Base-by-base conservation (phyloP, 2,888 invertebrate genomes). In the Muscina levida region DNA sequence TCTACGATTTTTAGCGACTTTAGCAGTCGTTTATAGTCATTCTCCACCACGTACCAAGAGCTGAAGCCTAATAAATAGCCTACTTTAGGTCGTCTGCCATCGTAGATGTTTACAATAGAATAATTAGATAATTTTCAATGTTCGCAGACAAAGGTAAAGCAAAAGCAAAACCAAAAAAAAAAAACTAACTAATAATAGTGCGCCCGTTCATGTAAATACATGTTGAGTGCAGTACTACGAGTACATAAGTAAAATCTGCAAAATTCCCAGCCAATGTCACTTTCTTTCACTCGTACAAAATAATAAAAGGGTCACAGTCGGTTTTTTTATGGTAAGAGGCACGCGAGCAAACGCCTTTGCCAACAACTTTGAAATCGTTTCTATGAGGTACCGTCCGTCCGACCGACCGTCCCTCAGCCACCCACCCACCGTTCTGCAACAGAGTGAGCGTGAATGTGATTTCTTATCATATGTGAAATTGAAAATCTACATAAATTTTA, bases 181-280 rank as follows among this genome's bases (percentile, higher is more conserved):
- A 6, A 37, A 4, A 6, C 37, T 37, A 37, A 37, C 37, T 37
- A 4, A 46, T 46, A 48, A 8, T 15, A 10, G 19, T 48, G 53
- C 31, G 31, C 31, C 8, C 31, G 8, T 53, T 22, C 53, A 4
- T 53, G 6, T 3, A 53, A 13, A 53, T 24, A 53, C 24, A 22
- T 8, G n/a, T n/a, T n/a, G n/a, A n/a, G n/a, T n/a, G n/a, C n/a
- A n/a, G n/a, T n/a, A n/a, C n/a, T n/a, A n/a, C 10, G 44, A 53
- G 51, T 22, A 31, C 22, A 37, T n/a, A 42, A n/a, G n/a, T n/a
- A n/a, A 26, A 15, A 71, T 31, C 31, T 8, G 66, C 5, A 48
- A 65, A 51, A 71, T 74, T 81, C 77, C 73, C 80, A 81, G 66
- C 67, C 80, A 81, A 81, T 81, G 77, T 81, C 80, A 81, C 80